Conservation (phyloP, 2,888 invertebrate species). For the Diaperis boleti region DNA sequence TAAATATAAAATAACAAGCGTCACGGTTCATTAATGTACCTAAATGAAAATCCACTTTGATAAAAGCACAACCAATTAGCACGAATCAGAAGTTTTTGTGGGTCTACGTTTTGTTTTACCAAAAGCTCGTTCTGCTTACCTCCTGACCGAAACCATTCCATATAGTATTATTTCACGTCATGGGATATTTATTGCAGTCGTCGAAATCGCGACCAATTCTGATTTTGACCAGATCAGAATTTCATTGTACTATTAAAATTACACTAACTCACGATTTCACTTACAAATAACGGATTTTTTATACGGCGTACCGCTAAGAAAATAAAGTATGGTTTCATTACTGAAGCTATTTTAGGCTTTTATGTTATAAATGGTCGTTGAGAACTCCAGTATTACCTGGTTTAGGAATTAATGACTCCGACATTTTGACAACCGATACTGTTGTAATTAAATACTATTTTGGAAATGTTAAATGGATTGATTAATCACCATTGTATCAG, state of each 20-base stretch:
- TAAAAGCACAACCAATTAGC: constrained; percentile 9
- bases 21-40: not conserved
- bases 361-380: too few relatives aligned
- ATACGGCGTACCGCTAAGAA: not conserved
- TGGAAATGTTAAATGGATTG: too few relatives aligned
- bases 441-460: too few relatives aligned
- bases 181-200: constrained; percentile 14
- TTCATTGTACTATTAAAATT: constrained; percentile 22
- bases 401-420: too few relatives aligned
- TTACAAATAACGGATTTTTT: constrained; percentile 14
- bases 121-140: constrained; percentile 26
- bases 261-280: constrained; percentile 11
- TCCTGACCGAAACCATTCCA: constrained; percentile 24
- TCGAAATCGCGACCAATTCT: constrained; percentile 19
- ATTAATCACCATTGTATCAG: too few relatives aligned
- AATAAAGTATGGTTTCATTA: not conserved
- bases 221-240: constrained; percentile 13
- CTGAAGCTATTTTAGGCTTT: too few relatives aligned
- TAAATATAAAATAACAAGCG: not conserved
- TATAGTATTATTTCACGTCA: constrained; percentile 26
- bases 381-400: too few relatives aligned
- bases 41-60: constrained; percentile 8
- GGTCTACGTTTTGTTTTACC: constrained; percentile 25
- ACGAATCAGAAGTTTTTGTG: constrained; percentile 6
- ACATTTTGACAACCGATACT: too few relatives aligned